Percentiles rank a stretch among this genome's conserved stretches.
phyloP scores from a whole-genome alignment of 2,113 vertebrate species.

The Sander lucioperca region DNA sequence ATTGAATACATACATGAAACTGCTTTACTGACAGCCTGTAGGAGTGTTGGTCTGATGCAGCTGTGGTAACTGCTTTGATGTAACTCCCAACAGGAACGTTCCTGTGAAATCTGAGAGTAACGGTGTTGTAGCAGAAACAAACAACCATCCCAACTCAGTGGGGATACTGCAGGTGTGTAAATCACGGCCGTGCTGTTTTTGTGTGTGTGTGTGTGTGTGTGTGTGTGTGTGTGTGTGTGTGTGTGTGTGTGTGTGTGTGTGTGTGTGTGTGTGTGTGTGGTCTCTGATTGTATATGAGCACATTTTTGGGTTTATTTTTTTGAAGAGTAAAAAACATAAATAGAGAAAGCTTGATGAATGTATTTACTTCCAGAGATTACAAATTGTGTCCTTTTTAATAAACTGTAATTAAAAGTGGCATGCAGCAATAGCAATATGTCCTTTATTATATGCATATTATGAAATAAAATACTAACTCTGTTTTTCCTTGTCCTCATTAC shows the following conservation, averaged over 20 bases:
- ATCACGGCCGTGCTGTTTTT: neutral
- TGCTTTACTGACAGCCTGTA: neutral
- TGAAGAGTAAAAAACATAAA: neutral
- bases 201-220: no score
- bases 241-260: neutral
- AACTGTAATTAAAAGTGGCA: neutral
- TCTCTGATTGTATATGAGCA: neutral
- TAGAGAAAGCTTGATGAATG: neutral
- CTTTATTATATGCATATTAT: neutral
- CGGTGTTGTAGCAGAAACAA: constrained; percentile 60
- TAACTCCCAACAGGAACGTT: constrained; percentile 50
- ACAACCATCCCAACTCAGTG: constrained; percentile 77
- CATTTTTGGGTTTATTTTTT: neutral
- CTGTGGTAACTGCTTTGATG: constrained; percentile 18
- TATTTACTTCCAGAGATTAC: neutral
- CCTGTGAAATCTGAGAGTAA: constrained; percentile 68
- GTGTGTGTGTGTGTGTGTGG: neutral
- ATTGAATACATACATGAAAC: neutral
- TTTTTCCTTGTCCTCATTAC: neutral
- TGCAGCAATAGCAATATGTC: neutral
- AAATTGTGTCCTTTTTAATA: neutral
- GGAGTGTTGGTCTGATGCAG: neutral
- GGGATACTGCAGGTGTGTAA: constrained; percentile 81
- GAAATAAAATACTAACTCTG: neutral
- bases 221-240: no score